Base-by-base conservation (phyloP, 2,113 vertebrate species). In the Ardeotis arabs region DNA sequence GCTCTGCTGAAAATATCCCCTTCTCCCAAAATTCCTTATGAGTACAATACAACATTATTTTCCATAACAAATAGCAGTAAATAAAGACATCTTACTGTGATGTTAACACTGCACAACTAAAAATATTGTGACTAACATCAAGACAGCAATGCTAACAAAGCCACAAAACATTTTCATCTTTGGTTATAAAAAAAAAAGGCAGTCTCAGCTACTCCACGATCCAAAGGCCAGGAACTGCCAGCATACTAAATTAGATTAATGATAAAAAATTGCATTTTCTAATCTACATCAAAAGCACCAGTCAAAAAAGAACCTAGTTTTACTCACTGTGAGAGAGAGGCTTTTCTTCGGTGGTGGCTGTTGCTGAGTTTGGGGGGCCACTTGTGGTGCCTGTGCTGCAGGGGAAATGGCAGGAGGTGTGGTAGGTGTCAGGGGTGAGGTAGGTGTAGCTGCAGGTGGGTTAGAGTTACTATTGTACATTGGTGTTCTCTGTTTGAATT, bases 401-500 rank as follows among this genome's bases (percentile, higher is more conserved):
- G 99, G 97, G 3, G 98, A 95, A 24, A 98, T 97, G 4, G 98
- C 98, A 6, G 98, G 99, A 94, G 98, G 99, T 31, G 98, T 98
- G 5, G 98, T 98, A 41, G 99, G 99, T 33, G 99, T 99, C 44
- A 98, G 96, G 6, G 99, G 99, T 19, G 99, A 98, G 94, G 98
- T 98, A 84, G 99, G 98, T 3, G 97, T 97, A 56, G 99, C 97
- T 23, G 96, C 75, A 31, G 97, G 94, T 13, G 98, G 98, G 28
- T 98, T 98, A 73, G 98, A 98, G 95, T 98, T 97, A 39, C 99
- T 99, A 62, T 99, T 99, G 97, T 99, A 99, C 99, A 99, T 98
- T 16, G 99, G 98, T 6, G 99, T 98, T 93, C 99, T 98, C 96
- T 99, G 99, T 94, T 99, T 99, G 97, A 99, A 99, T 94, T 99